These are phyloP conservation scores for Leptopterna dolabrata DNA, from an alignment of 2,888 invertebrate species.

Conservation along the genomic window DNA sequence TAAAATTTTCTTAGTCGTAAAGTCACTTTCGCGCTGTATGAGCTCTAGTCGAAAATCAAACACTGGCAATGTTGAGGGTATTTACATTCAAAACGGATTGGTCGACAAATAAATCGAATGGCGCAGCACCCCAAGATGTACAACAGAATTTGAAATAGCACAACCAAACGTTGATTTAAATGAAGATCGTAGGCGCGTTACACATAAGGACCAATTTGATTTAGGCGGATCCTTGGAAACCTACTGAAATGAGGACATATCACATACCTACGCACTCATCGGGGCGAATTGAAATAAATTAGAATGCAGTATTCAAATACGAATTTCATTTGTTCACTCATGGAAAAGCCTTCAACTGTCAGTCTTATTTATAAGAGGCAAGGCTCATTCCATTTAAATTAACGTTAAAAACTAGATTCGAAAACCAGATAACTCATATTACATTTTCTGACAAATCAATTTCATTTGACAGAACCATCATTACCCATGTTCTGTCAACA, in stretches of 20 bases:
- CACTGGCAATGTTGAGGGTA: background rate
- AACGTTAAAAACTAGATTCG: background rate
- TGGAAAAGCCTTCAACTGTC: slow-evolving; percentile 45
- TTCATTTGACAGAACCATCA: no score
- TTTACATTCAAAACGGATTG: background rate
- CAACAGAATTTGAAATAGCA: background rate
- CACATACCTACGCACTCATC: background rate
- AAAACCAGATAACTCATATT: background rate
- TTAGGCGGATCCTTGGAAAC: background rate
- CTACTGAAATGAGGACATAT: slow-evolving; percentile 27
- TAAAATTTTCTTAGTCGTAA: slow-evolving; percentile 37
- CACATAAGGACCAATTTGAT: background rate
- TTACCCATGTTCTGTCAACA: no score
- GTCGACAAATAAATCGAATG: background rate
- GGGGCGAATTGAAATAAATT: background rate
- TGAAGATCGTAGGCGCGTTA: background rate
- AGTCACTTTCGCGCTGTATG: slow-evolving; percentile 40
- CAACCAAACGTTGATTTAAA: background rate
- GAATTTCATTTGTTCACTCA: background rate
- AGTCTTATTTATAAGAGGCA: slow-evolving; percentile 43
- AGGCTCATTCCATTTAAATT: slow-evolving; percentile 29
- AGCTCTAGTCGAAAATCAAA: slow-evolving; percentile 52
- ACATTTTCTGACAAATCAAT: no score
- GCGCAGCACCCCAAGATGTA: no score
- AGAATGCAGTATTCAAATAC: slow-evolving; percentile 31